Conservation (phyloP, 2,797 vertebrate species). For the Argya squamiceps region DNA sequence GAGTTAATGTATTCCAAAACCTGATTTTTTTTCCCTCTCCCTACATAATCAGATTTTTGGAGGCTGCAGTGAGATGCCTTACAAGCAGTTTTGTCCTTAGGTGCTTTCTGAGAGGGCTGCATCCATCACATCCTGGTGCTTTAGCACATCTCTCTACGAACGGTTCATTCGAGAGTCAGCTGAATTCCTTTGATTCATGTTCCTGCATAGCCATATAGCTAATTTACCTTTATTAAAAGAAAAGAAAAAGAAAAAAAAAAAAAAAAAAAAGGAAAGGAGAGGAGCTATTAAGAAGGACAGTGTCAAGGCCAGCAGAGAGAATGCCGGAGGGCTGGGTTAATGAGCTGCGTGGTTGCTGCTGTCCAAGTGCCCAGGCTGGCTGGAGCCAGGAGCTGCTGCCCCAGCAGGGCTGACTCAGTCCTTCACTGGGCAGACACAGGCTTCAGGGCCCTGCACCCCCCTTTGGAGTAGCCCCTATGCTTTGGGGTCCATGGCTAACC, state of each 20-base stretch:
- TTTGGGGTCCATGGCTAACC: not conserved
- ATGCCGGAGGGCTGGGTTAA: not conserved
- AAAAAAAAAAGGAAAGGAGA: not conserved
- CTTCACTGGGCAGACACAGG: not conserved
- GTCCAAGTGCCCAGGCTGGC: not conserved
- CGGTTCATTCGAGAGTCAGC: not conserved
- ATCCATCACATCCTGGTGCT: not conserved
- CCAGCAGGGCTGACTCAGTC: constrained; percentile 37
- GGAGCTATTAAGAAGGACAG: constrained; percentile 9
- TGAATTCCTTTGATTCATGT: constrained; percentile 21
- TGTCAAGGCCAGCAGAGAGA: not conserved
- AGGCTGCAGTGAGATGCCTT: not conserved
- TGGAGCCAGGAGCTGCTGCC: constrained; percentile 43
- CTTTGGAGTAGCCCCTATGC: not conserved
- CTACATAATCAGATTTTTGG: constrained; percentile 26
- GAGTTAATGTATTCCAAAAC: constrained; percentile 19
- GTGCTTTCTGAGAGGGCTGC: not conserved
- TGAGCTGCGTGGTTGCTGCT: not conserved
- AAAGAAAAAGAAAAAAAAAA: not conserved
- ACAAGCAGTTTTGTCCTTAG: constrained; percentile 4
- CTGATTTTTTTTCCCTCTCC: not conserved
- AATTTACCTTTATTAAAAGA: constrained; percentile 18
- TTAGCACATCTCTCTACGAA: not conserved
- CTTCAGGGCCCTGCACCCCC: not conserved
- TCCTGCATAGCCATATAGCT: not conserved